Base-by-base conservation (phyloP, 1,140 invertebrate genomes). In the Hyphantria cunea region DNA sequence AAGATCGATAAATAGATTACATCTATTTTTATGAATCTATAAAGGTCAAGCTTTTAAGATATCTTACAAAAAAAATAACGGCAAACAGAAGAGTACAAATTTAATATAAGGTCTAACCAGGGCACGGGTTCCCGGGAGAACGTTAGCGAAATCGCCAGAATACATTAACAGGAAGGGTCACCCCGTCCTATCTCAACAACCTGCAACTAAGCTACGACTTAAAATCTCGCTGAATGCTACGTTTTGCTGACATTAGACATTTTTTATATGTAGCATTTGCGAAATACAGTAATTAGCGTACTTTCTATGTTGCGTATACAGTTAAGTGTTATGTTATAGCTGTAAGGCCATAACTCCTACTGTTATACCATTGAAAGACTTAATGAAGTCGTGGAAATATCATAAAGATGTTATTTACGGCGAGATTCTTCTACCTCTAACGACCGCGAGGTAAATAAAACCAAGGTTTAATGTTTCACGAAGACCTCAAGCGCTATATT, bases 71-170 rank as follows among this genome's bases (percentile, higher is more conserved):
- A n/a, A n/a, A 74, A 71, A 64, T 72, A 75, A 73, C 71, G 74
- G 74, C 65, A 80, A 73, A 84, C 68, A 74, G 72, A 83, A 76
- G 76, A 74, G 72, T 76, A 79, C 75, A 79, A 82, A 82, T 80
- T 82, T 80, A 85, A 87, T 85, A 75, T 77, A 74, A 69, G 74
- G 62, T 76, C 67, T 74, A 73, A 71, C 63, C 74, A 68, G 64
- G 68, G 74, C 61, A 61, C 68, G 41, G 47, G 73, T 53, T 72
- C 69, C 71, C 75, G 47, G 61, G 76, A 64, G 74, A 66, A 67
- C 76, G 70, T 73, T 76, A 56, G 74, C 61, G 69, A 81, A 82
- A 87, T 87, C 82, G 76, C 80, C 80, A 75, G 84, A 83, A 86
- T 86, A 86, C 76, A 85, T 86, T 80, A 84, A 72, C 71, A 68